phyloP scores from a whole-genome alignment of 2,888 invertebrate genomes.

The Cataglyphis albicans region DNA sequence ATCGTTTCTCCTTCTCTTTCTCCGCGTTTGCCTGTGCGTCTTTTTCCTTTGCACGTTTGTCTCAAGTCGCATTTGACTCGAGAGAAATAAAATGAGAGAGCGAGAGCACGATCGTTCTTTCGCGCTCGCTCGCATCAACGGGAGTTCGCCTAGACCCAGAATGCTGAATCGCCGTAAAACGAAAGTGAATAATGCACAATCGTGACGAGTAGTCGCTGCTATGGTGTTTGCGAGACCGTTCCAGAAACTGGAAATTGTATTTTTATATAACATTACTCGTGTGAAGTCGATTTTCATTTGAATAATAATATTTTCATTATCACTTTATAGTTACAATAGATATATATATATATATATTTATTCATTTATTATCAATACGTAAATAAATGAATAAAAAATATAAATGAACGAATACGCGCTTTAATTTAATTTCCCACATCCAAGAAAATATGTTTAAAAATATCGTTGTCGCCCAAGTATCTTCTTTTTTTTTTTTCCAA shows the following conservation, averaged over 20 bases:
- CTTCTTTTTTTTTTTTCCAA: not conserved
- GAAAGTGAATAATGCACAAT: conserved; percentile 41
- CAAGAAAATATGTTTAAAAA: not conserved
- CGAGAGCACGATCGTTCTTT: conserved; percentile 42
- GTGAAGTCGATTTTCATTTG: conserved; percentile 9
- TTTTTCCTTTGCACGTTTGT: conserved; percentile 33
- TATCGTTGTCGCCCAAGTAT: not conserved
- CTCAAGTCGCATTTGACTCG: conserved; percentile 17
- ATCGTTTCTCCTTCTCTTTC: conserved; percentile 19
- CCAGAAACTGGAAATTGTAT: conserved; percentile 21
- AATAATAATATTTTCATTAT: not conserved
- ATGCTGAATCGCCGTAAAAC: conserved; percentile 65
- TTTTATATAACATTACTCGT: not conserved
- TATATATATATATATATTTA: not conserved
- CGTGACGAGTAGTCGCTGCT: not conserved
- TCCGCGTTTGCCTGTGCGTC: conserved; percentile 40
- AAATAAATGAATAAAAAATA: not conserved
- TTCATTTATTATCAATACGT: not conserved
- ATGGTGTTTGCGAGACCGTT: not conserved
- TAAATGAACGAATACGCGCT: no score
- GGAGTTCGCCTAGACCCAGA: conserved; percentile 74
- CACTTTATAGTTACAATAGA: not conserved
- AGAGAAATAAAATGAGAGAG: not conserved
- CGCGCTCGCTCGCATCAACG: conserved; percentile 48
- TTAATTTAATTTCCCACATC: not conserved